Percentiles rank a stretch among this genome's conserved stretches.
phyloP scores from a whole-genome alignment of 2,797 vertebrate species.

The Zenarchopterus dispar region DNA sequence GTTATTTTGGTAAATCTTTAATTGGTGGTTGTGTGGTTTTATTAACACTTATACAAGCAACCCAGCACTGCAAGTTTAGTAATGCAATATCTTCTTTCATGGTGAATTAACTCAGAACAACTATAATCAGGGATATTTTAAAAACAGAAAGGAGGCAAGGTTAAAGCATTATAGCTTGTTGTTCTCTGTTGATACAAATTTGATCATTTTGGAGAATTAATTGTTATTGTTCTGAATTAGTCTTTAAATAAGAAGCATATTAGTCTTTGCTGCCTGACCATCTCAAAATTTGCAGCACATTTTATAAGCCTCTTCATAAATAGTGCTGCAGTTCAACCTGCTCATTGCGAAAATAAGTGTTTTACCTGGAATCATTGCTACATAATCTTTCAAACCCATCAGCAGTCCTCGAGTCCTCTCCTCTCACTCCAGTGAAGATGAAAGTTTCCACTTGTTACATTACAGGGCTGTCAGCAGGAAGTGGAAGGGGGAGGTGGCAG shows the following conservation, averaged over 20 bases:
- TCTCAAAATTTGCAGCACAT: background rate
- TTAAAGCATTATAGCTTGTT: background rate
- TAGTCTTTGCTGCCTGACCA: background rate
- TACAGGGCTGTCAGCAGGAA: conserved; percentile 61
- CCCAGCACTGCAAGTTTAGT: conserved; percentile 7
- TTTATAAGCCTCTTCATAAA: background rate
- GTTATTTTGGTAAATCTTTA: conserved; percentile 57
- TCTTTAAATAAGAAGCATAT: background rate
- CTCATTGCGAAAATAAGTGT: background rate
- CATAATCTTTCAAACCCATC: conserved; percentile 47
- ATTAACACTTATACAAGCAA: conserved; percentile 13
- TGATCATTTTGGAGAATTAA: no score
- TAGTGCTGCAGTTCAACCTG: background rate
- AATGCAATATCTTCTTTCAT: conserved; percentile 32
- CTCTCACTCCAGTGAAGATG: conserved; percentile 53
- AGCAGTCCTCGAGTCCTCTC: conserved; percentile 46
- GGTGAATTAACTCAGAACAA: background rate
- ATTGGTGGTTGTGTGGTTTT: conserved; percentile 36
- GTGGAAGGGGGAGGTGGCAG: conserved; percentile 46
- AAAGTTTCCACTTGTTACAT: conserved; percentile 74
- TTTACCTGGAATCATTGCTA: conserved; percentile 4
- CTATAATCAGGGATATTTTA: background rate
- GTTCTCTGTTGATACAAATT: no score
- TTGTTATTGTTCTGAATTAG: background rate
- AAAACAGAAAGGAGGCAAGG: background rate